Evolutionary conservation across 2,113 vertebrate species (phyloP).

Genomic region (Nesoenas mayeri): DNA sequence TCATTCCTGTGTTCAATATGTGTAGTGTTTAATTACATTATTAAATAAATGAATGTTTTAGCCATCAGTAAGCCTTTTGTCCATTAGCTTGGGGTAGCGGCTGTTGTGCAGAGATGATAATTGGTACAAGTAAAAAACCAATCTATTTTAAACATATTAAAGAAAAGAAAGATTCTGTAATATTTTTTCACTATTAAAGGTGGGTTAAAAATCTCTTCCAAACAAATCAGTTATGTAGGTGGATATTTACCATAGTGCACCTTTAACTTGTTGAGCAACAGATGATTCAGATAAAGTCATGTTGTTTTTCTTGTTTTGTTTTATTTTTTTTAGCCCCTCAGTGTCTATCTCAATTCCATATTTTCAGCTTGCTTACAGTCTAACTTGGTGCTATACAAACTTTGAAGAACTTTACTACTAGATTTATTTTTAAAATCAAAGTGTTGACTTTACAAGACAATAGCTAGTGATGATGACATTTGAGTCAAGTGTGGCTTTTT

Average conservation of each 20-base stretch:
- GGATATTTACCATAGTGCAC: not conserved
- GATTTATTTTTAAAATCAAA: not conserved
- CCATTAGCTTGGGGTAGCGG: not conserved
- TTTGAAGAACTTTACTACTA: not conserved
- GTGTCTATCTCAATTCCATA: not conserved
- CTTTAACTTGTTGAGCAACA: slow-evolving; percentile 1
- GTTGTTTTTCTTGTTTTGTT: too few species aligned
- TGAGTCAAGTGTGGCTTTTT: not conserved
- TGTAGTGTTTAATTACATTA: not conserved
- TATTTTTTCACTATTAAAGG: not conserved
- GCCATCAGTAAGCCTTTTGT: not conserved
- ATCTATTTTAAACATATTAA: not conserved
- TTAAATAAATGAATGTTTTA: not conserved
- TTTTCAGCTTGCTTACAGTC: not conserved
- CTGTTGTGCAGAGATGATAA: not conserved
- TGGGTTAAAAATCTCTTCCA: not conserved
- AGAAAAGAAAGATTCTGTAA: not conserved
- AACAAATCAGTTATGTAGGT: not conserved
- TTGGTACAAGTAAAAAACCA: not conserved
- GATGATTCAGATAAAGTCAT: not conserved
- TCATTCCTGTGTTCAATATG: not conserved
- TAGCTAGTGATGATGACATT: not conserved
- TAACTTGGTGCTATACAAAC: not conserved
- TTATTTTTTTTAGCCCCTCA: not conserved
- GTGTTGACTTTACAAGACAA: not conserved